Evolutionary conservation across 2,797 vertebrate species (phyloP).

Genomic region (Gallinago solitaria): DNA sequence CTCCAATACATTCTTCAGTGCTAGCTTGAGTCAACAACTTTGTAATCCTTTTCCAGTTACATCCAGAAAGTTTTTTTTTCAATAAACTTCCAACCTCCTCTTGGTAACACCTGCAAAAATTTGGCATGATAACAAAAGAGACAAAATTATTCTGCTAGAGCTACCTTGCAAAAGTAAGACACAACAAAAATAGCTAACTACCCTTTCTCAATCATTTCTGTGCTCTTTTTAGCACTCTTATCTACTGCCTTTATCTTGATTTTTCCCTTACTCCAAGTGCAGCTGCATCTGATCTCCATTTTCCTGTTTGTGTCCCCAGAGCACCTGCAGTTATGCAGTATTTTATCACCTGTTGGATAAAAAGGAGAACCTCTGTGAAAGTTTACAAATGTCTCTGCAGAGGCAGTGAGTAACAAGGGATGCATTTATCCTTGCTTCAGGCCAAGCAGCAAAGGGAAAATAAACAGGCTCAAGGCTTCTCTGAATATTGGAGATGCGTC

Average conservation of each 20-base stretch:
- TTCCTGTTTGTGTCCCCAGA: slow-evolving; percentile 13
- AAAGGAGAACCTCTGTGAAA: not conserved
- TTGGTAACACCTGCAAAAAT: slow-evolving; percentile 2
- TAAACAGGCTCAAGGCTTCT: slow-evolving; percentile 13
- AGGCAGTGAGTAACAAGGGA: not conserved
- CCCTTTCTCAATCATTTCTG: not conserved
- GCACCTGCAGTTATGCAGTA: not conserved
- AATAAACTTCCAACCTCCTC: not conserved
- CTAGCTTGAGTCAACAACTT: not conserved
- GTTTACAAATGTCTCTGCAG: not conserved
- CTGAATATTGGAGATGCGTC: not conserved
- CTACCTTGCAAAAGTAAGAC: not conserved
- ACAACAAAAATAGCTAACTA: not conserved
- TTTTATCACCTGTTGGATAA: slow-evolving; percentile 31
- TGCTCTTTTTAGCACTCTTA: not conserved
- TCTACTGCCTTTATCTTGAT: not conserved
- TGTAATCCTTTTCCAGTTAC: not conserved
- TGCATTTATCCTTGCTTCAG: slow-evolving; percentile 19
- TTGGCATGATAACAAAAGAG: not conserved
- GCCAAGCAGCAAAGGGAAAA: slow-evolving; percentile 2
- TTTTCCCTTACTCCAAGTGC: not conserved
- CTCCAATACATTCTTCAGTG: not conserved
- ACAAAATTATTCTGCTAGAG: not conserved
- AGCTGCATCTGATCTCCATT: slow-evolving; percentile 25
- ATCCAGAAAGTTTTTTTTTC: not conserved